Evolutionary conservation across 1,140 invertebrate species (phyloP).

Genomic region (Lucilia cuprina): DNA sequence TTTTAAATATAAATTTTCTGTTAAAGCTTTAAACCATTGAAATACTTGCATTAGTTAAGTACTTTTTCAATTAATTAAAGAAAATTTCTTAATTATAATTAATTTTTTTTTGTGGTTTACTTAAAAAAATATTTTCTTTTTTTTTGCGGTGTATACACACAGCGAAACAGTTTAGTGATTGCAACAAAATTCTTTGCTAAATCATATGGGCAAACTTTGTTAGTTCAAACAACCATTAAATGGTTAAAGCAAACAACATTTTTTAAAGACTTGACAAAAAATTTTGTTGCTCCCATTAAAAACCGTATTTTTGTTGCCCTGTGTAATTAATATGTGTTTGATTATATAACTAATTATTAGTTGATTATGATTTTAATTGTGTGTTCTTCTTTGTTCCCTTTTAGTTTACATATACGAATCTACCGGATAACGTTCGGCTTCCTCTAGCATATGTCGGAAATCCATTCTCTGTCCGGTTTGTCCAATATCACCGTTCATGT

Average conservation of each 20-base stretch:
- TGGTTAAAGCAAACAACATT: too few species aligned
- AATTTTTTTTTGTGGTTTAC: not conserved
- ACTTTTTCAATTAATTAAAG: not conserved
- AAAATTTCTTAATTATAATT: not conserved
- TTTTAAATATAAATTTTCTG: not conserved
- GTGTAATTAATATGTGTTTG: not conserved
- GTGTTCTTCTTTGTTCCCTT: not conserved
- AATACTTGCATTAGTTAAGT: not conserved
- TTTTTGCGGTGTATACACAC: not conserved
- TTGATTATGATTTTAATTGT: not conserved
- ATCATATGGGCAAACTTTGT: too few species aligned
- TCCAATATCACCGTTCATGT: conserved; percentile 54
- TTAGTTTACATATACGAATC: conserved; percentile 61
- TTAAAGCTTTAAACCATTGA: conserved; percentile 28
- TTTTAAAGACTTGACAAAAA: too few species aligned
- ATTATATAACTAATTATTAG: not conserved
- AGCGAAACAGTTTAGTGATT: not conserved
- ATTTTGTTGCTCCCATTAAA: too few species aligned
- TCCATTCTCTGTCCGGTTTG: conserved; percentile 44
- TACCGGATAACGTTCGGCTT: conserved; percentile 59
- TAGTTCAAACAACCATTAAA: too few species aligned
- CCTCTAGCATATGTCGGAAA: conserved; percentile 59
- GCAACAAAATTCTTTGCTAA: too few species aligned
- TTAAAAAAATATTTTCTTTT: not conserved
- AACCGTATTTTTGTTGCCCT: too few species aligned